phyloP scores from a whole-genome alignment of 2,113 vertebrate genomes.

The Actinemys pallida region DNA sequence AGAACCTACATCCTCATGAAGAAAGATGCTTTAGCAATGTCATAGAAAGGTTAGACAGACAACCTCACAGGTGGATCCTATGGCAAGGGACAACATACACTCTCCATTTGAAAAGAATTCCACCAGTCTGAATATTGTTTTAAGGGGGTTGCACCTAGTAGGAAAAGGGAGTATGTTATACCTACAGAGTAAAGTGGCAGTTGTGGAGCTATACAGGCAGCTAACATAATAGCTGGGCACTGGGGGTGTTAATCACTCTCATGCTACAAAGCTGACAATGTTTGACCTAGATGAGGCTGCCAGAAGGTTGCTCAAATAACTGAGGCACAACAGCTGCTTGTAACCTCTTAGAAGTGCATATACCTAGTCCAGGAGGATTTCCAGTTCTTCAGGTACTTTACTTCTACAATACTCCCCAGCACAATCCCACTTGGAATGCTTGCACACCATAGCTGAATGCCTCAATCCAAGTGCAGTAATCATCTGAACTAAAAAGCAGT shows the following conservation, averaged over 20 bases:
- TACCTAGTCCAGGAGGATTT: not conserved
- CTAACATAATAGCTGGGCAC: not conserved
- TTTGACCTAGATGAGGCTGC: accelerated
- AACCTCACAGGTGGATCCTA: not conserved
- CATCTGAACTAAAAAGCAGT: not conserved
- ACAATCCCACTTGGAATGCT: not conserved
- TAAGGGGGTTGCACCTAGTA: not conserved
- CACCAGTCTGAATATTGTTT: not conserved
- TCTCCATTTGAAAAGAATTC: not conserved
- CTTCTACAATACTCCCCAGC: not conserved
- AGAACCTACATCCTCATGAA: not conserved
- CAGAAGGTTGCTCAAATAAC: not conserved
- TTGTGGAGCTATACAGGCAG: not conserved
- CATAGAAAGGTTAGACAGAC: not conserved
- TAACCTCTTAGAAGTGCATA: not conserved
- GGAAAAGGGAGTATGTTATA: not conserved
- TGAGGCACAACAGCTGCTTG: not conserved
- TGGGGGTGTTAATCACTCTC: not conserved
- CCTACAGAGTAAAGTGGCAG: not conserved
- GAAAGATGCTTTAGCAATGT: not conserved
- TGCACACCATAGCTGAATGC: not conserved
- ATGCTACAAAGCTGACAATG: not conserved
- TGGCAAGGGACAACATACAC: not conserved
- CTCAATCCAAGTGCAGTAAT: not conserved
- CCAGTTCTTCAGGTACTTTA: not conserved